These are phyloP conservation scores for Heliocidaris tuberculata DNA, from an alignment of 35 echinoderm and acorn worm genomes.

Conservation along the genomic window DNA sequence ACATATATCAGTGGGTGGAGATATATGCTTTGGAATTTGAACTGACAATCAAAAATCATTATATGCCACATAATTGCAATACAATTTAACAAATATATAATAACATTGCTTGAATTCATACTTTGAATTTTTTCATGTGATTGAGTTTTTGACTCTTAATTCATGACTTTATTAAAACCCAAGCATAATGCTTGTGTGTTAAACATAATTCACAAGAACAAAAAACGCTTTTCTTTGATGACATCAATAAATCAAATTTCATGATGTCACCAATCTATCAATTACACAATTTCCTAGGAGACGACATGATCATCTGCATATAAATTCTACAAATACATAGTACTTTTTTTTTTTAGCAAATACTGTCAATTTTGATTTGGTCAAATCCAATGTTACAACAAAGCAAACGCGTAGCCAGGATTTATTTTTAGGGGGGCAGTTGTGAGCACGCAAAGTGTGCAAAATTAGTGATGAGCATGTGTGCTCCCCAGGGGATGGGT, in stretches of 20 bases:
- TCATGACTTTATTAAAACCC: neutral
- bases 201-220: neutral
- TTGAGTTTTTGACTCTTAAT: neutral
- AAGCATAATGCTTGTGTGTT: neutral
- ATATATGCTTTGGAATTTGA: slow-evolving; percentile 1
- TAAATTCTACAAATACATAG: neutral
- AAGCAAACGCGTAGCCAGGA: too few species aligned
- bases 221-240: neutral
- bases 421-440: too few species aligned
- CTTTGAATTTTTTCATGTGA: neutral
- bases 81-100: neutral
- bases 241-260: neutral
- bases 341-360: neutral
- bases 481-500: too few species aligned
- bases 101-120: neutral
- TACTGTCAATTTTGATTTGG: neutral
- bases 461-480: too few species aligned
- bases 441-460: too few species aligned
- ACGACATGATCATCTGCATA: neutral
- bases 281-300: neutral
- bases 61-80: neutral
- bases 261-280: neutral
- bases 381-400: neutral
- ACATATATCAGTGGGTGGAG: neutral
- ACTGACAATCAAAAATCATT: too few species aligned